phyloP scores from a whole-genome alignment of 2,888 invertebrate species.

The Macrosoma leucophasiata region DNA sequence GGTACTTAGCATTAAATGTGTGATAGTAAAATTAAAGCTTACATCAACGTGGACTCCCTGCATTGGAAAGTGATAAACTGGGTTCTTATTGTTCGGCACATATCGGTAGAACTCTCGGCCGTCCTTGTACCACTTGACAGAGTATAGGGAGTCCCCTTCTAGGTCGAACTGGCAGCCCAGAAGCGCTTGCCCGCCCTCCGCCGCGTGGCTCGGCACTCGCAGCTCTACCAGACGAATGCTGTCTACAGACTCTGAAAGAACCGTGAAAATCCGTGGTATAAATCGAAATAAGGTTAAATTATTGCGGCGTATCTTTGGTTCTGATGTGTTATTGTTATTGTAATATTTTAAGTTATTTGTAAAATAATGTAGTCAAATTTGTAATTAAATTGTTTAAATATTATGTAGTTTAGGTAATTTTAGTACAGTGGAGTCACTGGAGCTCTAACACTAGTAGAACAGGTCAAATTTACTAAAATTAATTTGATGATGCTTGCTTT shows the following conservation, averaged over 20 bases:
- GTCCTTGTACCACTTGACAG: constrained; percentile 95
- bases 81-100: constrained; percentile 84
- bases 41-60: constrained; percentile 89
- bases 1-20: no score
- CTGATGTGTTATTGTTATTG: background rate
- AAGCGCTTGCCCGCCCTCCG: constrained; percentile 82
- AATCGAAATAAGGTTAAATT: no score
- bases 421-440: background rate
- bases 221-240: constrained; percentile 83
- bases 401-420: background rate
- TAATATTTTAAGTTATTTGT: background rate
- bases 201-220: constrained; percentile 86
- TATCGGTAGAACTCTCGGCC: constrained; percentile 89
- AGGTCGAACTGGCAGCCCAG: constrained; percentile 89
- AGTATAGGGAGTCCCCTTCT: constrained; percentile 84
- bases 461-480: no score
- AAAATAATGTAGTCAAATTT: constrained; percentile 1
- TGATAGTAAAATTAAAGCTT: constrained; percentile 56
- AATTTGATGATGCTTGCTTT: no score
- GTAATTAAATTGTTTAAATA: background rate
- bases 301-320: no score
- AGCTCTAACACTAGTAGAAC: no score
- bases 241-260: constrained; percentile 43
- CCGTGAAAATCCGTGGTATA: constrained; percentile 3
- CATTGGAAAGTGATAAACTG: constrained; percentile 81